Evolutionary conservation across 2,113 vertebrate species (phyloP).

Genomic region (Microtus montanus): DNA sequence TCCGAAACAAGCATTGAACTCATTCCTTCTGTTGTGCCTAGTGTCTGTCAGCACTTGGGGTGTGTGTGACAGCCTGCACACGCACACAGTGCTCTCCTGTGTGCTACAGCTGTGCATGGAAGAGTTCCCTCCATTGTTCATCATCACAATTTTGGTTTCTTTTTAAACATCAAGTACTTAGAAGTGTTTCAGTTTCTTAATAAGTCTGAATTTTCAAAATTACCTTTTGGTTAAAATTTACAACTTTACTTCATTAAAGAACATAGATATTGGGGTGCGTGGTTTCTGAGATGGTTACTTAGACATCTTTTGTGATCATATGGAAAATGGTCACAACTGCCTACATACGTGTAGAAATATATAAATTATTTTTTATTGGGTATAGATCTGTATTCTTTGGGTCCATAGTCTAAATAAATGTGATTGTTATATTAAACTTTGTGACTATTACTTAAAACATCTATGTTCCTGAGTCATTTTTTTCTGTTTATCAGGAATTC

Average conservation of each 20-base stretch:
- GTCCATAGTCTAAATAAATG: neutral
- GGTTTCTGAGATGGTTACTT: neutral
- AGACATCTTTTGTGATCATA: neutral
- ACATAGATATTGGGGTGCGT: neutral
- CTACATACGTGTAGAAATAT: neutral
- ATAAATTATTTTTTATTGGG: neutral
- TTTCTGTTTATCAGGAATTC: neutral
- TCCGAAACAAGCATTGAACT: neutral
- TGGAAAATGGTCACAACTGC: neutral
- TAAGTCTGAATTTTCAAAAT: neutral
- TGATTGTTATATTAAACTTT: neutral
- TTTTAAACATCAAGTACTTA: neutral
- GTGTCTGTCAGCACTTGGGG: too few relatives aligned
- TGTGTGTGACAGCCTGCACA: neutral
- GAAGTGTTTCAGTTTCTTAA: neutral
- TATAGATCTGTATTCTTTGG: neutral
- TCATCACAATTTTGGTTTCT: neutral
- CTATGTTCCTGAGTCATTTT: neutral
- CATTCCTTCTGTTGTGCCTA: neutral
- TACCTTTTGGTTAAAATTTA: neutral
- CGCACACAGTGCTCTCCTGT: fast-evolving
- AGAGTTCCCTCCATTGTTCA: too few relatives aligned
- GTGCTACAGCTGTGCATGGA: neutral
- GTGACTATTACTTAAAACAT: neutral
- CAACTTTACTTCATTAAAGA: neutral